These are phyloP conservation scores for Perca flavescens DNA, from an alignment of 2,113 vertebrate species.

Conservation along the genomic window DNA sequence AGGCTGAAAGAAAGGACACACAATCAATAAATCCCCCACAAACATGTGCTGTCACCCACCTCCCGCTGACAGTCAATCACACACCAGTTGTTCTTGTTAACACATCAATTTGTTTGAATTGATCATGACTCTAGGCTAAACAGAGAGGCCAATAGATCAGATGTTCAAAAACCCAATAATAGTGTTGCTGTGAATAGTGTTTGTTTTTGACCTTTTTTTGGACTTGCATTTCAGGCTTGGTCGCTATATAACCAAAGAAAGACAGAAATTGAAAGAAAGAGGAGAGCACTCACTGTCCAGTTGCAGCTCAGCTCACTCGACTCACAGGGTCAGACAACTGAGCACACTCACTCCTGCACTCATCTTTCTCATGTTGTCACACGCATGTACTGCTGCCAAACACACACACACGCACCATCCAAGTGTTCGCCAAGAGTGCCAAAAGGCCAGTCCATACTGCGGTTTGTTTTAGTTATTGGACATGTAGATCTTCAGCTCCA, in stretches of 20 bases:
- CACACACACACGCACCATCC: slow-evolving; percentile 19
- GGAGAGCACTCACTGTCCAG: slow-evolving; percentile 21
- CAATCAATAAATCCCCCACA: slow-evolving; percentile 40
- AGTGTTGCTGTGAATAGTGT: neutral
- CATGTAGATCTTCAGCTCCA: slow-evolving; percentile 30
- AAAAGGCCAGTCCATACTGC: slow-evolving; percentile 16
- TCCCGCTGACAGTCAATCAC: slow-evolving; percentile 39
- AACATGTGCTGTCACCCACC: neutral
- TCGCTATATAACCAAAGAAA: slow-evolving; percentile 48
- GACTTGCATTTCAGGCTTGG: neutral
- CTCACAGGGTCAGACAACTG: slow-evolving; percentile 52
- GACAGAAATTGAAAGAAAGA: slow-evolving; percentile 22
- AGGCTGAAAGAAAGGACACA: neutral
- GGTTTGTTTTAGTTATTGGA: slow-evolving; percentile 30
- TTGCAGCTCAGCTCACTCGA: slow-evolving; percentile 36
- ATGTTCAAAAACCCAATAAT: slow-evolving; percentile 11
- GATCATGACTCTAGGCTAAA: slow-evolving; percentile 44
- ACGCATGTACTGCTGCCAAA: slow-evolving; percentile 21
- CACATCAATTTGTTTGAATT: slow-evolving; percentile 53
- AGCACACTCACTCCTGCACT: slow-evolving; percentile 7
- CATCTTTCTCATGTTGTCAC: slow-evolving; percentile 39
- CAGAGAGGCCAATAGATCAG: slow-evolving; percentile 17
- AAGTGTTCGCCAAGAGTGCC: slow-evolving; percentile 30
- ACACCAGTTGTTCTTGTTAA: slow-evolving; percentile 59
- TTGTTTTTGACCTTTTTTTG: neutral